phyloP scores from a whole-genome alignment of 2,888 invertebrate species.

The Piscicola geometra region DNA sequence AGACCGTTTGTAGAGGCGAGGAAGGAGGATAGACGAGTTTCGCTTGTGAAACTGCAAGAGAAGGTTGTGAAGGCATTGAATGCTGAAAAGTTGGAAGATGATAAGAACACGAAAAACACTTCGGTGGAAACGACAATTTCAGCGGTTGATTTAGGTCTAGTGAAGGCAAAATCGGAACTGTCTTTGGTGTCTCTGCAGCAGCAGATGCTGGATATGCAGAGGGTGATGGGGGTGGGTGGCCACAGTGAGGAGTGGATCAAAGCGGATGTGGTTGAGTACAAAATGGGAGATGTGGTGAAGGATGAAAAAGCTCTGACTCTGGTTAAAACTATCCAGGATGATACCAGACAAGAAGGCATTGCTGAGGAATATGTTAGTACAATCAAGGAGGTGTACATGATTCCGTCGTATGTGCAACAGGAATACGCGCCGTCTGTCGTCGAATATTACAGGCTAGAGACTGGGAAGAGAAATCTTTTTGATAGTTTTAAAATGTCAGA shows the following conservation, averaged over 20 bases:
- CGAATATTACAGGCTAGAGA: constrained; percentile 43
- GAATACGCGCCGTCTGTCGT: constrained; percentile 43
- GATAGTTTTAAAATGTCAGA: constrained; percentile 15
- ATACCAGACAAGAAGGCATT: constrained; percentile 36
- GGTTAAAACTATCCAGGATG: constrained; percentile 39
- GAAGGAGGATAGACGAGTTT: constrained; percentile 35
- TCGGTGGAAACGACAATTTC: constrained; percentile 38
- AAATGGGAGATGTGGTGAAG: constrained; percentile 33
- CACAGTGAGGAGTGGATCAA: constrained; percentile 39
- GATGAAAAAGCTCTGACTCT: constrained; percentile 39
- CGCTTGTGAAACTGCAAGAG: constrained; percentile 39
- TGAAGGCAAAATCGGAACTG: constrained; percentile 37
- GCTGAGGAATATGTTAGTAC: constrained; percentile 42
- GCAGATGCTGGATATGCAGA: constrained; percentile 40
- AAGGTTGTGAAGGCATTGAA: constrained; percentile 32
- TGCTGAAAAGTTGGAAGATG: constrained; percentile 36
- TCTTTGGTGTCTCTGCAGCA: constrained; percentile 40
- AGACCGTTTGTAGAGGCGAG: constrained; percentile 36
- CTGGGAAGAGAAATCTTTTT: constrained; percentile 32
- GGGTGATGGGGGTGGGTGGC: constrained; percentile 39
- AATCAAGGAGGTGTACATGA: constrained; percentile 44
- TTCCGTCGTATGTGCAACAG: constrained; percentile 41
- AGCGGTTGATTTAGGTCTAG: constrained; percentile 36
- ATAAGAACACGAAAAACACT: constrained; percentile 37
- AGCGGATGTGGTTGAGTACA: constrained; percentile 37